Percentiles rank a stretch among this genome's conserved stretches.
These are phyloP conservation scores for Dasyornis broadbenti DNA, from an alignment of 2,113 vertebrate genomes.

Conservation along the genomic window DNA sequence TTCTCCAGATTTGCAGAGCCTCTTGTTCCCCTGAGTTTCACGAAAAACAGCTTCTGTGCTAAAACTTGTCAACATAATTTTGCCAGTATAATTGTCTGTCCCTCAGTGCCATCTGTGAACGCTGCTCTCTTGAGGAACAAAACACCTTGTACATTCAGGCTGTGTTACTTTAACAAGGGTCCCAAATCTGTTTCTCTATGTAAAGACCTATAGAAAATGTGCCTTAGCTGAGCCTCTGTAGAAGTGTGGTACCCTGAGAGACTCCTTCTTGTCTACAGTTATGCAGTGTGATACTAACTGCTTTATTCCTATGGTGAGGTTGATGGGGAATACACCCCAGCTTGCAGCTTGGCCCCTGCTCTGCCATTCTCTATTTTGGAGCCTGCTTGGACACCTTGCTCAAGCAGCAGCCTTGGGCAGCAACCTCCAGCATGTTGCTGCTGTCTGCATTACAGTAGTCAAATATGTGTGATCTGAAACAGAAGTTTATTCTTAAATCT, in stretches of 20 bases:
- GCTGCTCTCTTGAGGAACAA: not conserved
- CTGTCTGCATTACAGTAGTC: not conserved
- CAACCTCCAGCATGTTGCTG: fast-evolving
- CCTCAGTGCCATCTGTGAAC: not conserved
- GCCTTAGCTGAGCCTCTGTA: not conserved
- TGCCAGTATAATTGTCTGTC: not conserved
- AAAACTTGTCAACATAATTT: not conserved
- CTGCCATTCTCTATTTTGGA: not conserved
- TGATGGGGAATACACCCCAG: not conserved
- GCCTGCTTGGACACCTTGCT: not conserved
- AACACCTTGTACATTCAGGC: not conserved
- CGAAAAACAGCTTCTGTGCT: not conserved
- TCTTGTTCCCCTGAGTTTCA: not conserved
- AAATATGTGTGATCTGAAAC: not conserved
- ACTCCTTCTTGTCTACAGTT: not conserved
- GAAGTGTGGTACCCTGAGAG: not conserved
- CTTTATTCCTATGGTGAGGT: not conserved
- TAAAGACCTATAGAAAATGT: not conserved
- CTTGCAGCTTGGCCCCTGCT: not conserved
- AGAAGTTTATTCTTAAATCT: not conserved
- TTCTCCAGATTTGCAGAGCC: not conserved
- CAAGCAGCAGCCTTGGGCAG: not conserved
- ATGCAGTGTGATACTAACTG: not conserved
- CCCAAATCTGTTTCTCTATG: not conserved
- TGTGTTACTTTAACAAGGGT: not conserved